These are phyloP conservation scores for Suillia variegata DNA, from an alignment of 2,888 invertebrate genomes.

Conservation along the genomic window DNA sequence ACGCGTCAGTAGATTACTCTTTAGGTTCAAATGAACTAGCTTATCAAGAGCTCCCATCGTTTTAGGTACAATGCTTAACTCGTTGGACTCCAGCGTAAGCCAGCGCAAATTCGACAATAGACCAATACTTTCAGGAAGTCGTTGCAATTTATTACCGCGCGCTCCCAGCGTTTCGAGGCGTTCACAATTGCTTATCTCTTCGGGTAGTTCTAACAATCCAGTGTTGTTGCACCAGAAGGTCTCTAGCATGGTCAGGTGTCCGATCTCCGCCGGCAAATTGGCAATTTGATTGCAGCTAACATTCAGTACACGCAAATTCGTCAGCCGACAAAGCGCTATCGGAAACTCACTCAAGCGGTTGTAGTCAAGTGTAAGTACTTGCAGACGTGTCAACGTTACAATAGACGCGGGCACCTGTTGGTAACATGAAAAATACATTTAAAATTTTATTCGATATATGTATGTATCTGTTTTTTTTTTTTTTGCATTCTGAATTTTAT, in stretches of 20 bases:
- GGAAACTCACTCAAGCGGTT: conserved; percentile 69
- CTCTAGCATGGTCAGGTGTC: conserved; percentile 67
- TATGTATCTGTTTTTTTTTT: too few species aligned
- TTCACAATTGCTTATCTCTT: conserved; percentile 67
- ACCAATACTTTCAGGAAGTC: conserved; percentile 67
- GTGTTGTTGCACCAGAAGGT: conserved; percentile 72
- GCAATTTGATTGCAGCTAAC: conserved; percentile 71
- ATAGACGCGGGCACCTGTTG: conserved; percentile 62
- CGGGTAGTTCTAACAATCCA: conserved; percentile 65
- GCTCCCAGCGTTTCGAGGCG: conserved; percentile 71
- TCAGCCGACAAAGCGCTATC: conserved; percentile 66
- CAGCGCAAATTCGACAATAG: conserved; percentile 67
- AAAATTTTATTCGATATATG: too few species aligned
- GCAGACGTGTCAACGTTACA: conserved; percentile 65
- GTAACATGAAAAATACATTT: too few species aligned
- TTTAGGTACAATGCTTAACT: conserved; percentile 64
- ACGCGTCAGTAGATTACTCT: conserved; percentile 64
- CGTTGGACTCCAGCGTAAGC: conserved; percentile 71
- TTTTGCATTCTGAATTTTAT: too few species aligned
- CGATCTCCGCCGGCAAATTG: conserved; percentile 67
- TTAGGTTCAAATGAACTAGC: conserved; percentile 69
- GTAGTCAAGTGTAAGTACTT: conserved; percentile 70
- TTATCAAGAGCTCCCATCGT: conserved; percentile 64
- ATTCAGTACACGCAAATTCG: conserved; percentile 68
- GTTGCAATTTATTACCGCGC: conserved; percentile 67